Evolutionary conservation across 2,888 invertebrate genomes (phyloP).

Genomic region (Plagodis dolabraria): DNA sequence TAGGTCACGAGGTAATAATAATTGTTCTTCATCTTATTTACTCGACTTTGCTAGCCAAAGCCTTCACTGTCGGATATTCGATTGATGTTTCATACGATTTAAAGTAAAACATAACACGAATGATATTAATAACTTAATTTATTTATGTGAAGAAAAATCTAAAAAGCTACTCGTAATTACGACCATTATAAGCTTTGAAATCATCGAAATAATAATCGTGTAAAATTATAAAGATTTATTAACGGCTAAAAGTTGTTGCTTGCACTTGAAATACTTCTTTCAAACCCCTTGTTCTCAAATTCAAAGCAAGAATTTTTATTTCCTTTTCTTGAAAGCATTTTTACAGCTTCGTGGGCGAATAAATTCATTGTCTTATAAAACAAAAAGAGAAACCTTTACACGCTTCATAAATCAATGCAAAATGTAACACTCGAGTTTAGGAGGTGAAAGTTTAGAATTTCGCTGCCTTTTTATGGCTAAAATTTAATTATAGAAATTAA

Average conservation of each 20-base stretch:
- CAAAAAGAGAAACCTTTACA: constrained; percentile 24
- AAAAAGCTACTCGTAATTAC: no score
- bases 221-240: no score
- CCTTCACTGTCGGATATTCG: no score
- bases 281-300: not conserved
- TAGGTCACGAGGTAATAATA: no score
- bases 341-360: constrained; percentile 19
- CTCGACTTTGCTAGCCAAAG: no score
- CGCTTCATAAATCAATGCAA: constrained; percentile 28
- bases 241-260: not conserved
- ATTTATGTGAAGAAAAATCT: no score
- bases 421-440: constrained; percentile 30
- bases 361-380: constrained; percentile 27
- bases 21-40: no score
- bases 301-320: not conserved
- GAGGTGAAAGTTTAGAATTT: constrained; percentile 27
- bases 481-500: constrained; percentile 36
- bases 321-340: constrained; percentile 6
- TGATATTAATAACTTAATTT: no score
- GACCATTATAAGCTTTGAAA: no score
- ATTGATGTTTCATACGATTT: no score
- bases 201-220: no score
- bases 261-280: not conserved
- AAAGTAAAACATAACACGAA: no score
- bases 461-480: constrained; percentile 32